A percentile compares a stretch with the other conserved stretches of the same genome.
Evolutionary conservation across 1,140 invertebrate genomes (phyloP).

Genomic region (Drosophila melanica): DNA sequence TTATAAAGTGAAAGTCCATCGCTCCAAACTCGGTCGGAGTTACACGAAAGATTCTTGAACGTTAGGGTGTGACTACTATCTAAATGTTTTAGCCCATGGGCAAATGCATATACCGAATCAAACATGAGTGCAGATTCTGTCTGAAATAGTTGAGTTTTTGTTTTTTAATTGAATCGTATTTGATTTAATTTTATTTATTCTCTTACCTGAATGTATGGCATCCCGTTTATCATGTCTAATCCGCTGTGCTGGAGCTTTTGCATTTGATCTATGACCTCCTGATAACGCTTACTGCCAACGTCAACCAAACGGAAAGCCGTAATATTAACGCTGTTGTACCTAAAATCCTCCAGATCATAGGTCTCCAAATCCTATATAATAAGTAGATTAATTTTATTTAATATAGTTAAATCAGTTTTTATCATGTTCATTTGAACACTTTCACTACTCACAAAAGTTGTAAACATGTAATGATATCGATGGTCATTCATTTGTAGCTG

Average conservation of each 20-base stretch:
- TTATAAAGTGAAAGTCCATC: conserved; percentile 95
- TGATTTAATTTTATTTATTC: no score
- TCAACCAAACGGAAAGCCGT: conserved; percentile 95
- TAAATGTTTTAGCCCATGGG: conserved; percentile 90
- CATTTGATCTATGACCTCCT: conserved; percentile 92
- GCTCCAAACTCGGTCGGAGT: conserved; percentile 91
- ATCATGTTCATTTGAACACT: neutral
- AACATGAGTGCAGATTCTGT: conserved; percentile 96
- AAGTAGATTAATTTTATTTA: neutral
- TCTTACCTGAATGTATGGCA: conserved; percentile 69
- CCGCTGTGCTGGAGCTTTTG: conserved; percentile 90
- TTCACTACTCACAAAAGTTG: conserved; percentile 87
- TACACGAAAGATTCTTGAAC: conserved; percentile 92
- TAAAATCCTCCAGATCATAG: conserved; percentile 97
- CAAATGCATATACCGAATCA: conserved; percentile 95
- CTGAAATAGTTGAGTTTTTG: conserved; percentile 84
- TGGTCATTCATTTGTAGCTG: conserved; percentile 96
- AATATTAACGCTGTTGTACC: conserved; percentile 97
- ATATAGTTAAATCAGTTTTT: no score
- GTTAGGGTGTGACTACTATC: conserved; percentile 88
- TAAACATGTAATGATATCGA: conserved; percentile 96
- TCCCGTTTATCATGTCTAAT: conserved; percentile 62
- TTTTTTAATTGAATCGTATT: no score
- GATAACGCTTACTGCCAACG: conserved; percentile 89
- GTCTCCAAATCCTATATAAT: conserved; percentile 89